These are phyloP conservation scores for Mormyrops attenuatus DNA, from an alignment of 2,797 vertebrate species.

Conservation along the genomic window DNA sequence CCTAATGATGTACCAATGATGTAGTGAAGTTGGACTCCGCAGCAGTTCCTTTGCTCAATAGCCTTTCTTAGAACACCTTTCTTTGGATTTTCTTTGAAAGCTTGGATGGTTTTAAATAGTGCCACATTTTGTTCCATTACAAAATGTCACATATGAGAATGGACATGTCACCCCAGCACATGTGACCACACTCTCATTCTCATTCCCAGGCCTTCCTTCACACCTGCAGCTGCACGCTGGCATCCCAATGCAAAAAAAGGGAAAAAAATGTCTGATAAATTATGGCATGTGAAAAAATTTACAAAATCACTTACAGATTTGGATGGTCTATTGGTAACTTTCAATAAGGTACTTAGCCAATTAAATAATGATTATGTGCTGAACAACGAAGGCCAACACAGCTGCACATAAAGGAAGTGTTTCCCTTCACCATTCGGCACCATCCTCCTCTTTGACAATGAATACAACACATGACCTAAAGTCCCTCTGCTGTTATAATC, in stretches of 20 bases:
- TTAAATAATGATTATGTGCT: not conserved
- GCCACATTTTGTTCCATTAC: not conserved
- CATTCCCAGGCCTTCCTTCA: not conserved
- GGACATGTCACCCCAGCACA: not conserved
- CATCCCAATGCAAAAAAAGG: not conserved
- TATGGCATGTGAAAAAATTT: not conserved
- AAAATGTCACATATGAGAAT: not conserved
- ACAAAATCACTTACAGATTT: not conserved
- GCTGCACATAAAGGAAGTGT: not conserved
- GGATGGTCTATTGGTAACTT: not conserved
- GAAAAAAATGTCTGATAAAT: not conserved
- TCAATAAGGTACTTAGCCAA: not conserved
- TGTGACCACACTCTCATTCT: not conserved
- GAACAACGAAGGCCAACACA: not conserved
- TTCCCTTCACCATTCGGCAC: not conserved
- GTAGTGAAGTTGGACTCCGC: not conserved
- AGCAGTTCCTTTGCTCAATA: constrained; percentile 5
- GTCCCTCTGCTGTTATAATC: not conserved
- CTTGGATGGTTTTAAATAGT: not conserved
- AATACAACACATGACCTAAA: not conserved
- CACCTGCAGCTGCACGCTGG: not conserved
- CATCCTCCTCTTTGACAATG: not conserved
- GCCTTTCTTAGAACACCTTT: constrained; percentile 4
- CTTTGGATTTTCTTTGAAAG: not conserved
- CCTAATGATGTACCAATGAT: constrained; percentile 20